Percentiles rank a stretch among this genome's conserved stretches.
These are phyloP conservation scores for Pristis pectinata DNA, from an alignment of 2,797 vertebrate species.

Conservation along the genomic window DNA sequence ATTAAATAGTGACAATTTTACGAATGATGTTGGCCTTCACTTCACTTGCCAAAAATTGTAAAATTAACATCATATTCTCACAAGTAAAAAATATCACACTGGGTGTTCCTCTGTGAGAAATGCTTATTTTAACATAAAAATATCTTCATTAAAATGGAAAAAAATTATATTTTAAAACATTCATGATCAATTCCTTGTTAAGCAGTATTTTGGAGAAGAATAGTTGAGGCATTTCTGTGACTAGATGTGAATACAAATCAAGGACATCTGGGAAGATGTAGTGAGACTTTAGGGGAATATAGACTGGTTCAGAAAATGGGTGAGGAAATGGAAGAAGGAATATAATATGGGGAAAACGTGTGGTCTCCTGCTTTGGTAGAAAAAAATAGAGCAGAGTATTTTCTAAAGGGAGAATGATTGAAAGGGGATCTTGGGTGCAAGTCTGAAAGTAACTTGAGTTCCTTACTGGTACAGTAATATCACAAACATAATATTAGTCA, in stretches of 20 bases:
- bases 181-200: background rate
- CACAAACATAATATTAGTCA: too few relatives aligned
- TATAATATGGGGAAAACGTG: background rate
- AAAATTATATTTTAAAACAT: background rate
- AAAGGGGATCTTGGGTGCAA: too few relatives aligned
- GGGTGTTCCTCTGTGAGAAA: background rate
- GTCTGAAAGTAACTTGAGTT: too few relatives aligned
- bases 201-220: background rate
- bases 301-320: too few relatives aligned
- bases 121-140: background rate
- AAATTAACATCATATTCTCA: background rate
- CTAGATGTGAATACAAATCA: too few relatives aligned
- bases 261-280: too few relatives aligned
- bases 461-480: too few relatives aligned
- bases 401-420: too few relatives aligned
- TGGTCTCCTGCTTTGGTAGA: too few relatives aligned
- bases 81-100: background rate
- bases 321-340: background rate
- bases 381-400: too few relatives aligned
- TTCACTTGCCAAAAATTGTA: background rate
- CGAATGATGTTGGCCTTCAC: background rate
- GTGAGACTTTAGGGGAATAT: too few relatives aligned
- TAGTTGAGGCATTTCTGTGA: too few relatives aligned
- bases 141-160: background rate
- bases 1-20: background rate